Evolutionary conservation across 2,797 vertebrate species (phyloP).

Genomic region (Tokudaia tokunoshimensis): DNA sequence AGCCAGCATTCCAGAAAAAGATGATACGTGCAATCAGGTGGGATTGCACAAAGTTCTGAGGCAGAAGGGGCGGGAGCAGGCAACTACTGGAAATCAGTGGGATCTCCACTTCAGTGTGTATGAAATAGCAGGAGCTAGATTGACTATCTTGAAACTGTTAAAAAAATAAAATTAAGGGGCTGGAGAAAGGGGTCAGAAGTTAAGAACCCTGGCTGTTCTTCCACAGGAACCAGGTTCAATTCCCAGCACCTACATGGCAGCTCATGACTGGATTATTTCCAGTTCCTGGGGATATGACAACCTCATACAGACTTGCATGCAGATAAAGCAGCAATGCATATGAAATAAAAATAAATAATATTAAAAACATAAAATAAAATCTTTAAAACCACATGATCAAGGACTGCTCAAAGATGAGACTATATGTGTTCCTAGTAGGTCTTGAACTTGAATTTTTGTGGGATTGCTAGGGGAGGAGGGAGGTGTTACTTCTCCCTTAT

Average conservation of each 20-base stretch:
- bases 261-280: too few species aligned
- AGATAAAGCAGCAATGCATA: background rate
- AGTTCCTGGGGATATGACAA: background rate
- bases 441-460: background rate
- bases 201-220: background rate
- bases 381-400: background rate
- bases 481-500: background rate
- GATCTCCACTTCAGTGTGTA: background rate
- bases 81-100: too few species aligned
- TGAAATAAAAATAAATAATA: background rate
- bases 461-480: too few species aligned
- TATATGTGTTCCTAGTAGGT: background rate
- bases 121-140: background rate
- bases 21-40: too few species aligned
- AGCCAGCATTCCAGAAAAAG: background rate
- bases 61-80: accelerated
- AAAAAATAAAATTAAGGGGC: background rate
- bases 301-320: background rate
- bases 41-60: background rate
- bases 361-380: background rate
- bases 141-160: background rate
- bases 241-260: too few species aligned
- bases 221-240: background rate
- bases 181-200: background rate
- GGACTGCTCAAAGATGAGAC: background rate